Evolutionary conservation across 2,113 vertebrate species (phyloP).

Genomic region (Centropristis striata): DNA sequence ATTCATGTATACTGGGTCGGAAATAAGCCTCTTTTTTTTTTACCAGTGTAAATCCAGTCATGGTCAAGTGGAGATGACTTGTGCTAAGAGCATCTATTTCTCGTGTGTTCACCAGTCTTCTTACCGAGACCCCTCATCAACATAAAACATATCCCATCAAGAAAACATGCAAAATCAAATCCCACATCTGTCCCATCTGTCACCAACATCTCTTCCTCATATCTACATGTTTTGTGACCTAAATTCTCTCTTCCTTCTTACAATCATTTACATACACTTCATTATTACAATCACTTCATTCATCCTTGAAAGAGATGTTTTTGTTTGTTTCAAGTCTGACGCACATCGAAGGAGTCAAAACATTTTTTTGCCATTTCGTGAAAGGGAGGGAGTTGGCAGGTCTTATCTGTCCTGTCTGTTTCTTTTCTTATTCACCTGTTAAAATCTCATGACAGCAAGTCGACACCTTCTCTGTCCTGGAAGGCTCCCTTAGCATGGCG

Average conservation of each 20-base stretch:
- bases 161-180: constrained; percentile 79
- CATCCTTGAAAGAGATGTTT: constrained; percentile 18
- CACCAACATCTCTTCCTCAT: constrained; percentile 29
- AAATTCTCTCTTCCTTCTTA: constrained; percentile 52
- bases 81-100: constrained; percentile 56
- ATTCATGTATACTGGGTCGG: background rate
- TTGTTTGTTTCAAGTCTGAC: constrained; percentile 24
- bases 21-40: constrained; percentile 37
- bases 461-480: constrained; percentile 21
- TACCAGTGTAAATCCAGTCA: constrained; percentile 64
- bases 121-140: constrained; percentile 44
- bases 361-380: constrained; percentile 32
- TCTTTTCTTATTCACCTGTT: constrained; percentile 25
- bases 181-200: constrained; percentile 15
- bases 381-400: constrained; percentile 22
- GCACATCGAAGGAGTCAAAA: constrained; percentile 13
- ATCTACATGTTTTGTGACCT: constrained; percentile 56
- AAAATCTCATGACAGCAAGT: constrained; percentile 26
- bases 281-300: constrained; percentile 62
- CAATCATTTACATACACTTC: constrained; percentile 70
- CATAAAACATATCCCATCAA: constrained; percentile 51
- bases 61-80: constrained; percentile 49
- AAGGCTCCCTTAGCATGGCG: constrained; percentile 24
- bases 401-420: constrained; percentile 15
- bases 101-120: constrained; percentile 43